A percentile compares a stretch with the other conserved stretches of the same genome.
Evolutionary conservation across 2,888 invertebrate species (phyloP).

Genomic region (Apocheima hispidaria): DNA sequence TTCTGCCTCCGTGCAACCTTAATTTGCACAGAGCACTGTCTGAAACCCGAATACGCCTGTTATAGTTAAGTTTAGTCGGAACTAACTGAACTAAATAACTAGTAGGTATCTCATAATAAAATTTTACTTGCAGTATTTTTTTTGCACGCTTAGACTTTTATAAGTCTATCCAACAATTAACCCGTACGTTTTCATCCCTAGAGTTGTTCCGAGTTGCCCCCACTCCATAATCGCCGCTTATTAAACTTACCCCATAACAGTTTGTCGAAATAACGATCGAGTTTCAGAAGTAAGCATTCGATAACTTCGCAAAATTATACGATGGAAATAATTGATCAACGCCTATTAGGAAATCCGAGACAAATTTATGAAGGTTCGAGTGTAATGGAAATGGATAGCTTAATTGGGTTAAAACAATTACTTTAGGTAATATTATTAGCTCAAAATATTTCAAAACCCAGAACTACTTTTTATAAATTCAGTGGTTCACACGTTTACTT

Average conservation of each 20-base stretch:
- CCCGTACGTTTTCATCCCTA: slow-evolving; percentile 49
- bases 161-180: slow-evolving; percentile 5
- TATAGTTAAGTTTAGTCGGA: too few species aligned
- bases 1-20: too few species aligned
- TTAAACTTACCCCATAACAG: slow-evolving; percentile 68
- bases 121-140: too few species aligned
- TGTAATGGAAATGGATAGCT: slow-evolving; percentile 36
- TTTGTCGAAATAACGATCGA: slow-evolving; percentile 62
- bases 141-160: too few species aligned
- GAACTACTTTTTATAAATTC: too few species aligned
- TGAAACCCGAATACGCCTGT: too few species aligned
- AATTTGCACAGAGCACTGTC: too few species aligned
- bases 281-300: slow-evolving; percentile 66
- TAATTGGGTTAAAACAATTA: slow-evolving; percentile 37
- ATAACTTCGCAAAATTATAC: slow-evolving; percentile 50
- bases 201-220: slow-evolving; percentile 55
- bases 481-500: too few species aligned
- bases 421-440: background rate
- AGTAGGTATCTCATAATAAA: too few species aligned
- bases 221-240: slow-evolving; percentile 73
- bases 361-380: slow-evolving; percentile 37
- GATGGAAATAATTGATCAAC: slow-evolving; percentile 39
- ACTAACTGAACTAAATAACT: too few species aligned
- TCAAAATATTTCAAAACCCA: background rate
- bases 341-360: slow-evolving; percentile 40